These are phyloP conservation scores for Micromys minutus DNA, from an alignment of 2,113 vertebrate genomes.

Conservation along the genomic window DNA sequence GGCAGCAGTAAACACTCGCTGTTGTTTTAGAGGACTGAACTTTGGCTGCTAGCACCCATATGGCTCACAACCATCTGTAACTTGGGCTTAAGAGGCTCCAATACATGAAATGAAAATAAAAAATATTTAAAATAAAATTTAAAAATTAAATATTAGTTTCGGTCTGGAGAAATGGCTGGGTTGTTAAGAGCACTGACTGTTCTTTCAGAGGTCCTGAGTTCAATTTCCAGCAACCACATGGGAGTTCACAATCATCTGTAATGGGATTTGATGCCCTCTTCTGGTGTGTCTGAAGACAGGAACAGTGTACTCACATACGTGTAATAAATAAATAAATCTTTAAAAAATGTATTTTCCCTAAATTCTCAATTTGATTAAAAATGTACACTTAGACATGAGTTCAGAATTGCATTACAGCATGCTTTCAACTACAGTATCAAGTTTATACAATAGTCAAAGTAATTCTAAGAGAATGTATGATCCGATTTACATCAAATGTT, in stretches of 20 bases:
- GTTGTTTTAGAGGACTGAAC: background rate
- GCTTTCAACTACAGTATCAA: background rate
- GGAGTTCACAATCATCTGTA: too few species aligned
- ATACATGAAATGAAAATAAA: background rate
- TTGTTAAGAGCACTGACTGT: too few species aligned
- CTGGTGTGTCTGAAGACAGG: too few species aligned
- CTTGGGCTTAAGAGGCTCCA: background rate
- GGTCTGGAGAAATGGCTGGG: too few species aligned
- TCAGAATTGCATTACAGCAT: background rate
- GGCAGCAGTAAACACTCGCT: background rate
- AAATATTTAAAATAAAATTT: background rate
- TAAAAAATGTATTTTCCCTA: background rate
- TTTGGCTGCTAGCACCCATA: background rate
- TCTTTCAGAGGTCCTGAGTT: too few species aligned
- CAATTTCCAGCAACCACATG: too few species aligned
- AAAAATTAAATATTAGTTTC: too few species aligned
- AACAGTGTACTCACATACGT: too few species aligned
- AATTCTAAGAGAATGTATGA: background rate
- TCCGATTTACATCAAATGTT: background rate
- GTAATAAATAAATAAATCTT: too few species aligned
- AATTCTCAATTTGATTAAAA: background rate
- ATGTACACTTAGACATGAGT: background rate
- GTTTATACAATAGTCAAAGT: background rate
- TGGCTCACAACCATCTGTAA: background rate
- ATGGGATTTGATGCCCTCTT: too few species aligned